Evolutionary conservation across 1,140 invertebrate genomes (phyloP).

Genomic region (Drosophila mauritiana): DNA sequence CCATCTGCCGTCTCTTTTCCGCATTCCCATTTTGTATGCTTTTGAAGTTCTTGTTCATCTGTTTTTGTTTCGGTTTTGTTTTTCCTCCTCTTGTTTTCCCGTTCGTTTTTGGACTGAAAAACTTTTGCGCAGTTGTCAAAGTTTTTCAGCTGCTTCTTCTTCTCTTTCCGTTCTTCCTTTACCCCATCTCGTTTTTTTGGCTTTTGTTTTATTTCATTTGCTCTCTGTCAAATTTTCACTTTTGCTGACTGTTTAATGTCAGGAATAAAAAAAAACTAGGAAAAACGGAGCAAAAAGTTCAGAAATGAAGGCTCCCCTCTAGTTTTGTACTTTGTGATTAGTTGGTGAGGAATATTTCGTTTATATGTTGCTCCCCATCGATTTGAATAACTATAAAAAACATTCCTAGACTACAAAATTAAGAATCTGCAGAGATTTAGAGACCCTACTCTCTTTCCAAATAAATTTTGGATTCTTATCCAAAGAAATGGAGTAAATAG

Average conservation of each 20-base stretch:
- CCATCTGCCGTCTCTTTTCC: slow-evolving; percentile 26
- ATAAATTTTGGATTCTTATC: too few relatives aligned
- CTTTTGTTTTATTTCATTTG: slow-evolving; percentile 73
- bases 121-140: slow-evolving; percentile 76
- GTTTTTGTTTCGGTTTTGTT: slow-evolving; percentile 54
- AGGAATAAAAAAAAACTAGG: slow-evolving; percentile 1
- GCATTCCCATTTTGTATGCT: slow-evolving; percentile 65
- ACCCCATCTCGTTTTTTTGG: slow-evolving; percentile 20
- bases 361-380: too few relatives aligned
- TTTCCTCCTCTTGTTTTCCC: slow-evolving; percentile 20
- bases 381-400: neutral
- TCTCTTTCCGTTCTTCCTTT: slow-evolving; percentile 7
- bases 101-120: slow-evolving; percentile 46
- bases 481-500: too few relatives aligned
- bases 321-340: slow-evolving; percentile 1
- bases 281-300: neutral
- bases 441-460: too few relatives aligned
- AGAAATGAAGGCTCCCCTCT: neutral
- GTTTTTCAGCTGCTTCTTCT: slow-evolving; percentile 58
- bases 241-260: slow-evolving; percentile 76
- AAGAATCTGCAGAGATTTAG: too few relatives aligned
- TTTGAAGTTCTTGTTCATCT: slow-evolving; percentile 63
- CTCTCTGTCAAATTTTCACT: slow-evolving; percentile 78
- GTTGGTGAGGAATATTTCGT: too few relatives aligned
- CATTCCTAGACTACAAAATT: too few relatives aligned